These are phyloP conservation scores for Neolamprologus caudopunctatus DNA, from an alignment of 2,113 vertebrate genomes.

Conservation along the genomic window DNA sequence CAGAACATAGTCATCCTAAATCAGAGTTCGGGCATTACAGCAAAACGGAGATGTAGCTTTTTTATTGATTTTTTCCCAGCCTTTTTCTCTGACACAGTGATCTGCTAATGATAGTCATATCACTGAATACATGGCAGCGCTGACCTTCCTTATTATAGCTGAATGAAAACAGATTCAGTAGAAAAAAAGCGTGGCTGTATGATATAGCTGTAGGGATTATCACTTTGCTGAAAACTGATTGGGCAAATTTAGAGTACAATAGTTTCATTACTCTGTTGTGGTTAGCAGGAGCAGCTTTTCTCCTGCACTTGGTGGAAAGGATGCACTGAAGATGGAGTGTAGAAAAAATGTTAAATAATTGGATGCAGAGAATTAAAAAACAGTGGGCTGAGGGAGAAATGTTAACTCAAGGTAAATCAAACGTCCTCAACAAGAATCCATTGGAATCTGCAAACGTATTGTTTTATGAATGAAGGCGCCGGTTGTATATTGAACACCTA, in stretches of 20 bases:
- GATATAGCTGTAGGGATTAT: slow-evolving; percentile 32
- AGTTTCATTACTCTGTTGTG: slow-evolving; percentile 29
- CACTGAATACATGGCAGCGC: slow-evolving; percentile 4
- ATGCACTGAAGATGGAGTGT: neutral
- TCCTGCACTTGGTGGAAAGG: neutral
- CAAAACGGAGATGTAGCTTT: neutral
- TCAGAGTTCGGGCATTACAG: neutral
- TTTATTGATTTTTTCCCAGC: neutral
- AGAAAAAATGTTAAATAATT: neutral
- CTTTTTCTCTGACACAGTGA: neutral
- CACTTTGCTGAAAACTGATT: slow-evolving; percentile 47
- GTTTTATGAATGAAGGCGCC: neutral
- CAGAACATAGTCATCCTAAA: neutral
- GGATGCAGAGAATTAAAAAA: neutral
- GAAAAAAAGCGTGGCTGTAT: slow-evolving; percentile 9
- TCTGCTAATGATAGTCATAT: slow-evolving; percentile 32
- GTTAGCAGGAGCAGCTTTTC: neutral
- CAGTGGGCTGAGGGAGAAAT: neutral
- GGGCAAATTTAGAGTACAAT: slow-evolving; percentile 36
- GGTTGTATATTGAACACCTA: neutral
- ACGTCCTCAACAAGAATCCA: neutral
- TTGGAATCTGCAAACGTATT: neutral
- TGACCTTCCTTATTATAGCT: slow-evolving; percentile 22
- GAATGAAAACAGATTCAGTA: slow-evolving; percentile 47
- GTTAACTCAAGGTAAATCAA: neutral